Conservation (phyloP, 1,140 invertebrate genomes). For the Ectropis grisescens region DNA sequence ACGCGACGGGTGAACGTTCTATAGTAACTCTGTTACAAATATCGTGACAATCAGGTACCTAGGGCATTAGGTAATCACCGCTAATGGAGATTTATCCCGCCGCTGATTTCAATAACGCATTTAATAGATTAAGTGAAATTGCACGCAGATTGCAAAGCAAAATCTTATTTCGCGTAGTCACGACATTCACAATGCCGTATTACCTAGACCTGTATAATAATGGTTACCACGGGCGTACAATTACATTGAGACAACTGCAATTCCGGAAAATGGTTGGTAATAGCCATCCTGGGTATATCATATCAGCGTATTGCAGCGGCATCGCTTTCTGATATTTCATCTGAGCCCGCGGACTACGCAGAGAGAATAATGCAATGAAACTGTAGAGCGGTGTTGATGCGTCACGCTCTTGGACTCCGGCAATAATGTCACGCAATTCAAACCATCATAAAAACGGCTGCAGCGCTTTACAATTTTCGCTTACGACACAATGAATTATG, state of each 20-base stretch:
- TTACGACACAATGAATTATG: no score
- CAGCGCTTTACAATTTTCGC: no score
- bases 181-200: conserved; percentile 24
- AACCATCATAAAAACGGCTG: no score
- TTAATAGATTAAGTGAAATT: conserved; percentile 10
- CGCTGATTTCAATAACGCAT: conserved; percentile 16
- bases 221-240: conserved; percentile 15
- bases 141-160: conserved; percentile 13
- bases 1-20: conserved; percentile 31
- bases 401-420: no score
- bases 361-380: conserved; percentile 17
- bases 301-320: conserved; percentile 7
- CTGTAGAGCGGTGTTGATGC: conserved; percentile 13
- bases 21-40: conserved; percentile 26
- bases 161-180: conserved; percentile 28
- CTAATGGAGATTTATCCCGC: no score
- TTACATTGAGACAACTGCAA: conserved; percentile 26
- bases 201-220: conserved; percentile 28
- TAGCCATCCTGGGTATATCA: conserved; percentile 19
- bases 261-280: conserved; percentile 22
- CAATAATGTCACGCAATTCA: no score
- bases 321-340: conserved; percentile 22
- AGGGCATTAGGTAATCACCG: conserved; percentile 22
- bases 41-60: conserved; percentile 26
- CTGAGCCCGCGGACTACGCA: no score